Conservation (phyloP, 2,113 vertebrate genomes). For the Caloenas nicobarica region DNA sequence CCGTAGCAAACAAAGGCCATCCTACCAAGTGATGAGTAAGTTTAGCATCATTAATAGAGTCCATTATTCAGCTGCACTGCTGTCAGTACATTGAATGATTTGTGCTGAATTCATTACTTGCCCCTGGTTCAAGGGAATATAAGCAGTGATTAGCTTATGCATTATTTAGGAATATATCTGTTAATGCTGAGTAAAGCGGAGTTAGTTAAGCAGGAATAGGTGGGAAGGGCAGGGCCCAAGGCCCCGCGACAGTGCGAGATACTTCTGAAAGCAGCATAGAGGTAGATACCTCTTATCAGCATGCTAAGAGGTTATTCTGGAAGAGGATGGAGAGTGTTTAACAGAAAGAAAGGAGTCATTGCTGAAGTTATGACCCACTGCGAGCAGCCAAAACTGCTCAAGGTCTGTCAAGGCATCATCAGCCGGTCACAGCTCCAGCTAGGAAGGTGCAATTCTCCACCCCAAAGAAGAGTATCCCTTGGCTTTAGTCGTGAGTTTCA, state of each 20-base stretch:
- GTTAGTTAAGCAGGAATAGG: neutral
- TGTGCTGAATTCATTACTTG: slow-evolving; percentile 52
- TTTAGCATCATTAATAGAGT: slow-evolving; percentile 17
- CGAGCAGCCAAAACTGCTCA: neutral
- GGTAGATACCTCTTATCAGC: neutral
- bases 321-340: neutral
- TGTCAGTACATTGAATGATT: slow-evolving; percentile 45
- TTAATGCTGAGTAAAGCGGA: slow-evolving; percentile 29
- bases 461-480: neutral
- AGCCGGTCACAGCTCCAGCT: neutral
- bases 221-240: neutral
- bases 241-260: fast-evolving
- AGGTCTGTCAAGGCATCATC: neutral
- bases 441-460: neutral
- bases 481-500: neutral
- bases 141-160: slow-evolving; percentile 55
- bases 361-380: neutral
- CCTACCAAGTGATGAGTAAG: neutral
- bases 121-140: slow-evolving; percentile 22
- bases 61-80: slow-evolving; percentile 34
- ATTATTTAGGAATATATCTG: slow-evolving; percentile 61
- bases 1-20: neutral
- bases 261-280: neutral
- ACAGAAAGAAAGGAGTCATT: neutral
- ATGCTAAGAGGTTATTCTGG: neutral